These are phyloP conservation scores for Subanguina moxae DNA, from an alignment of 1,140 invertebrate species.

Conservation along the genomic window DNA sequence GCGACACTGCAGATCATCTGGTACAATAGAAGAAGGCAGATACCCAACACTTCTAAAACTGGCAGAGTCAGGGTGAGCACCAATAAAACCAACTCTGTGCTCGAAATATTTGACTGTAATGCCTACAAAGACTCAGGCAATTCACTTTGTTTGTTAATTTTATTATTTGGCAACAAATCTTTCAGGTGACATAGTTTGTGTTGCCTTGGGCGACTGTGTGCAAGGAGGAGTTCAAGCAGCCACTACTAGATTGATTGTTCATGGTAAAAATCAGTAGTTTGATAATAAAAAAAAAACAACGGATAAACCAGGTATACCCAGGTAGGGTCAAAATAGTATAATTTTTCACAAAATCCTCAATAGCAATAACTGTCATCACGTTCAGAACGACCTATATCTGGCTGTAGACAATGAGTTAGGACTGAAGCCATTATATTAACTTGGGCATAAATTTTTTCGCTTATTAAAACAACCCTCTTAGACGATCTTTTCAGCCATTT, in stretches of 20 bases:
- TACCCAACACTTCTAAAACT: not conserved
- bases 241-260: not conserved
- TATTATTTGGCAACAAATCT: not conserved
- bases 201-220: not conserved
- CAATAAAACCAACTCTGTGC: not conserved
- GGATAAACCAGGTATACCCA: too few relatives aligned
- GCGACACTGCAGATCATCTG: not conserved
- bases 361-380: too few relatives aligned
- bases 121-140: not conserved
- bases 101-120: conserved; percentile 3
- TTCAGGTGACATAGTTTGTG: not conserved
- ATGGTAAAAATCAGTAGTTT: not conserved
- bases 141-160: not conserved
- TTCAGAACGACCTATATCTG: too few relatives aligned
- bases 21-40: not conserved
- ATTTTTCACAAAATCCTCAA: too few relatives aligned
- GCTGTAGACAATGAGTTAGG: too few relatives aligned
- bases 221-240: not conserved
- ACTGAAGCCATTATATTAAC: too few relatives aligned
- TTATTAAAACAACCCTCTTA: too few relatives aligned
- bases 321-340: too few relatives aligned
- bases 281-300: too few relatives aligned
- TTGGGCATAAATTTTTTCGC: too few relatives aligned
- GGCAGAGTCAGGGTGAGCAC: not conserved
- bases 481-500: too few relatives aligned